These are phyloP conservation scores for Battus philenor DNA, from an alignment of 1,140 invertebrate species.

Conservation along the genomic window DNA sequence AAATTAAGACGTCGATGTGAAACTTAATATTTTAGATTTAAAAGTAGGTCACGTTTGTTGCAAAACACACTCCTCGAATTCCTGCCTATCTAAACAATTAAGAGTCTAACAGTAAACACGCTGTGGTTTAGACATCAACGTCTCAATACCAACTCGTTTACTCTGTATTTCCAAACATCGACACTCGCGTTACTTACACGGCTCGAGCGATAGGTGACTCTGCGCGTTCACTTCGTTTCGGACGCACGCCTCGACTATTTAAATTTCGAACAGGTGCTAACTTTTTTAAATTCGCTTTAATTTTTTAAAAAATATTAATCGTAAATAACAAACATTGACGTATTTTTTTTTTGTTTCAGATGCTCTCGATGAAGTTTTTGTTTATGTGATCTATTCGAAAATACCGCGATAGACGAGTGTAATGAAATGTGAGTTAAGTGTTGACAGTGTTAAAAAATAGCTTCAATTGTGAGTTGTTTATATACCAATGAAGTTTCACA, in stretches of 20 bases:
- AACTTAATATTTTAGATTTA: background rate
- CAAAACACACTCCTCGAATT: constrained; percentile 38
- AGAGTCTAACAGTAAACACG: constrained; percentile 47
- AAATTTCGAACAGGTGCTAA: constrained; percentile 27
- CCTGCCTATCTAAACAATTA: constrained; percentile 45
- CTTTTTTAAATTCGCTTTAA: constrained; percentile 12
- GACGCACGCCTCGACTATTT: constrained; percentile 39
- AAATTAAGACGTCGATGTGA: background rate
- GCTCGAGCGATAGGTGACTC: constrained; percentile 46
- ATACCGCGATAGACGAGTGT: constrained; percentile 33
- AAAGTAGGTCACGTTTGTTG: constrained; percentile 37
- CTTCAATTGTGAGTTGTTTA: constrained; percentile 47
- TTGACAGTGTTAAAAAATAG: constrained; percentile 52
- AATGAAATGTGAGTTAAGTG: constrained; percentile 70
- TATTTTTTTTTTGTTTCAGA: constrained; percentile 62
- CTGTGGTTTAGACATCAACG: constrained; percentile 53
- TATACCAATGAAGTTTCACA: constrained; percentile 60
- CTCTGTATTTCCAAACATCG: constrained; percentile 54
- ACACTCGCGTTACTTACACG: constrained; percentile 33
- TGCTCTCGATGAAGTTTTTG: constrained; percentile 51
- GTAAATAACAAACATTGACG: constrained; percentile 19
- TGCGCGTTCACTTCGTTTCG: constrained; percentile 32
- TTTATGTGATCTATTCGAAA: constrained; percentile 31
- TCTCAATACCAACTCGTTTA: constrained; percentile 33
- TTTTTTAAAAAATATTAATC: constrained; percentile 10